phyloP scores from a whole-genome alignment of 2,888 invertebrate genomes.

The Archips xylosteana region DNA sequence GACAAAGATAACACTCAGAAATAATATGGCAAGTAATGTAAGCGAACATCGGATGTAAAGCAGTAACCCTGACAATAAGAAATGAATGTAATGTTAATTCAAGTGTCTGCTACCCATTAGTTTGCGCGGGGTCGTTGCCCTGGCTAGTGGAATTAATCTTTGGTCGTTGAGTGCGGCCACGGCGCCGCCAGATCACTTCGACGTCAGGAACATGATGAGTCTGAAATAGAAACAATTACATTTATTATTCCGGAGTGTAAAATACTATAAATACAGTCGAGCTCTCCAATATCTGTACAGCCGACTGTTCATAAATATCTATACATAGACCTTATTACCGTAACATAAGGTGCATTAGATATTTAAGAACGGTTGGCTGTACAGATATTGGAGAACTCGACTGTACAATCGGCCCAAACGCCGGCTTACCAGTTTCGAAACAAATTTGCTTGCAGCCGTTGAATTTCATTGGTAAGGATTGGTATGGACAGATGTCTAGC shows the following conservation, averaged over 20 bases:
- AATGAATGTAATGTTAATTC: constrained; percentile 1
- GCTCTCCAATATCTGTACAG: too few relatives aligned
- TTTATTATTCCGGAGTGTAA: background rate
- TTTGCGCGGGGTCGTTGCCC: background rate
- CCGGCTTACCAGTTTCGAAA: too few relatives aligned
- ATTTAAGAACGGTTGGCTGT: too few relatives aligned
- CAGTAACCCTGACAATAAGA: background rate
- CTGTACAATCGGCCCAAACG: too few relatives aligned
- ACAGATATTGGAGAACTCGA: too few relatives aligned
- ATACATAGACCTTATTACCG: too few relatives aligned
- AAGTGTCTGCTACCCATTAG: background rate
- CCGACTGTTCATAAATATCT: too few relatives aligned
- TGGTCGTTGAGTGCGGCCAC: constrained; percentile 45
- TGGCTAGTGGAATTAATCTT: constrained; percentile 28
- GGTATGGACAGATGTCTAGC: too few relatives aligned
- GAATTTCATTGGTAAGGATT: too few relatives aligned
- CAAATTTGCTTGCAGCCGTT: too few relatives aligned
- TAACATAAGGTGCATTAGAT: too few relatives aligned
- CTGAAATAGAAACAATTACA: constrained; percentile 77
- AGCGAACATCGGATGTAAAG: background rate
- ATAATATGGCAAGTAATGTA: background rate
- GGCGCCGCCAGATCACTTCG: constrained; percentile 83
- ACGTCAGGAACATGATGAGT: constrained; percentile 93
- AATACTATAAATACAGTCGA: too few relatives aligned
- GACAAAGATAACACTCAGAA: background rate